These are phyloP conservation scores for Diorhabda sublineata DNA, from an alignment of 1,140 invertebrate genomes.

Conservation along the genomic window DNA sequence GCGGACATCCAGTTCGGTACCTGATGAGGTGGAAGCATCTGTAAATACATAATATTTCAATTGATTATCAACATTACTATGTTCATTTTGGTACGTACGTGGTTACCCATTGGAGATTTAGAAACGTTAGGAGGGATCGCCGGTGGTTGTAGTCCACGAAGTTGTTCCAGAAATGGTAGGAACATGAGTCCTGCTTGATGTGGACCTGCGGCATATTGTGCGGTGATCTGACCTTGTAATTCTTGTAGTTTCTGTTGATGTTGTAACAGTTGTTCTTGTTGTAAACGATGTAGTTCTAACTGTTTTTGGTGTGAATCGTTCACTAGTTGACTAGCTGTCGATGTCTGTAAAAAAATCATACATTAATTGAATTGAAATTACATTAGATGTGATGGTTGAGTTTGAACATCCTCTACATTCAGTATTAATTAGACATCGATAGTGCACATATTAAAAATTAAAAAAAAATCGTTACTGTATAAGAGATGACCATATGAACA, in stretches of 20 bases:
- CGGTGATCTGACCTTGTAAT: conserved; percentile 48
- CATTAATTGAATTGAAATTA: no score
- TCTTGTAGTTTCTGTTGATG: conserved; percentile 54
- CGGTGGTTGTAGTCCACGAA: conserved; percentile 43
- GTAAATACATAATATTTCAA: conserved; percentile 10
- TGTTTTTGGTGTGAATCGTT: conserved; percentile 47
- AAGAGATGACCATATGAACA: no score
- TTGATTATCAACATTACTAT: no score
- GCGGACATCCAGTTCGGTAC: conserved; percentile 43
- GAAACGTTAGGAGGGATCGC: conserved; percentile 32
- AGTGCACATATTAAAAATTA: no score
- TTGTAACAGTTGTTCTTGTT: conserved; percentile 51
- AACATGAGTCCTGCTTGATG: conserved; percentile 51
- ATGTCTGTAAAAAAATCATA: conserved; percentile 37
- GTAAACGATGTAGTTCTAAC: conserved; percentile 48
- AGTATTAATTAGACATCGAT: no score
- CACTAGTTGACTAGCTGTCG: conserved; percentile 38
- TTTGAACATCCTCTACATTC: no score
- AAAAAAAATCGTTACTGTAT: no score
- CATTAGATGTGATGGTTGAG: no score
- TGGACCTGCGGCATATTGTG: conserved; percentile 42
- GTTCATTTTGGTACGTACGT: conserved; percentile 32
- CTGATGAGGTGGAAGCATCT: conserved; percentile 46
- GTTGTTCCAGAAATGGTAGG: conserved; percentile 55
- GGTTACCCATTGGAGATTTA: conserved; percentile 39